A percentile compares a stretch with the other conserved stretches of the same genome.
Conservation (phyloP, 1,140 invertebrate species). For the Teleogryllus occipitalis region DNA sequence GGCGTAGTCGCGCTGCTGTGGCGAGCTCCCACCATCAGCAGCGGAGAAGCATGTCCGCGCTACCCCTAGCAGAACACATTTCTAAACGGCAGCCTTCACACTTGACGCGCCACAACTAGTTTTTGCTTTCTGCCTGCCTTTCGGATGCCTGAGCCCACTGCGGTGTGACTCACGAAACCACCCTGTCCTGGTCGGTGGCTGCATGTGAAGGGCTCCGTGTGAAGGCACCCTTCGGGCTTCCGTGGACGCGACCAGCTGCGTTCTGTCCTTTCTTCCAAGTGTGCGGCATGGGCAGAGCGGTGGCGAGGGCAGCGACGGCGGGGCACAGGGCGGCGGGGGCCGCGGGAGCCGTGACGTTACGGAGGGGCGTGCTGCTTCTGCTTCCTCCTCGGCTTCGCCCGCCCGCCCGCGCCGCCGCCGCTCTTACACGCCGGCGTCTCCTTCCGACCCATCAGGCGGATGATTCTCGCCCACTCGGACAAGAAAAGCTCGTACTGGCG, state of each 20-base stretch:
- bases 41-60: too few species aligned
- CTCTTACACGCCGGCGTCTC: background rate
- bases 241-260: background rate
- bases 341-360: background rate
- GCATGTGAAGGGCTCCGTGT: background rate
- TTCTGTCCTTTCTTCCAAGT: background rate
- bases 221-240: too few species aligned
- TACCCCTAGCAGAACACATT: too few species aligned
- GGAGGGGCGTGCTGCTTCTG: background rate
- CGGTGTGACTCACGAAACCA: background rate
- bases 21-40: too few species aligned
- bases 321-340: too few species aligned
- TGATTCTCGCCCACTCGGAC: background rate
- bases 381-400: background rate
- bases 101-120: too few species aligned
- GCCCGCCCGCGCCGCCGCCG: too few species aligned
- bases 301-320: background rate
- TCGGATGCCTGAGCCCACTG: background rate
- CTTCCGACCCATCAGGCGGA: background rate
- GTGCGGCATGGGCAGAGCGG: background rate
- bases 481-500: background rate
- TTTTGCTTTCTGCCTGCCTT: too few species aligned
- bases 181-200: background rate
- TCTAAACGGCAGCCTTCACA: too few species aligned
- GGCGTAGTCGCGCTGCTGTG: too few species aligned